Conservation (phyloP, 2,113 vertebrate species). For the Alethe castanea region DNA sequence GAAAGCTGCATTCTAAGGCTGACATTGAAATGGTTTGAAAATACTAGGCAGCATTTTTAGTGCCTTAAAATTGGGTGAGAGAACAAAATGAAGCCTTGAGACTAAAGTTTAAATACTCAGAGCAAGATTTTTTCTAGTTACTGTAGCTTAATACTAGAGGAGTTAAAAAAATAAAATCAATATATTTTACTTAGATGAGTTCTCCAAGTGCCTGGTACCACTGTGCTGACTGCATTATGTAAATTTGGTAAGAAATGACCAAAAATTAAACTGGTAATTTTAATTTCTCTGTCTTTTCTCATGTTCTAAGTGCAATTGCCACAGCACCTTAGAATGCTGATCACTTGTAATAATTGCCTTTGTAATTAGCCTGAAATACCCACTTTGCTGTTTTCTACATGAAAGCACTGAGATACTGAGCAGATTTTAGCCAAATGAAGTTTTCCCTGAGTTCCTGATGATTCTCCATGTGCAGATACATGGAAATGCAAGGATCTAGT, state of each 20-base stretch:
- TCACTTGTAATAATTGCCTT: not conserved
- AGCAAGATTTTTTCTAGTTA: not conserved
- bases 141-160: not conserved
- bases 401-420: not conserved
- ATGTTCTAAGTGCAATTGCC: not conserved
- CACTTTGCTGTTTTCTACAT: not conserved
- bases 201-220: not conserved
- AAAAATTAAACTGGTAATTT: not conserved
- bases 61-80: not conserved
- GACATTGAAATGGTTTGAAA: not conserved
- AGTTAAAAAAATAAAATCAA: not conserved
- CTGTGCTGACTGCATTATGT: not conserved
- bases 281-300: not conserved
- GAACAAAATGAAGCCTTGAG: not conserved
- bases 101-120: not conserved
- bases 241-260: not conserved
- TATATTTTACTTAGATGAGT: not conserved
- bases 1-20: not conserved
- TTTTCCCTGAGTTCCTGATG: not conserved
- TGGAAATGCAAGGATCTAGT: not conserved
- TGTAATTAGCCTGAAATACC: not conserved
- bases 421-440: not conserved
- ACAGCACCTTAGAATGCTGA: not conserved
- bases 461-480: rapidly evolving
- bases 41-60: not conserved